These are phyloP conservation scores for Ovibos moschatus DNA, from an alignment of 2,113 vertebrate species.

Conservation along the genomic window DNA sequence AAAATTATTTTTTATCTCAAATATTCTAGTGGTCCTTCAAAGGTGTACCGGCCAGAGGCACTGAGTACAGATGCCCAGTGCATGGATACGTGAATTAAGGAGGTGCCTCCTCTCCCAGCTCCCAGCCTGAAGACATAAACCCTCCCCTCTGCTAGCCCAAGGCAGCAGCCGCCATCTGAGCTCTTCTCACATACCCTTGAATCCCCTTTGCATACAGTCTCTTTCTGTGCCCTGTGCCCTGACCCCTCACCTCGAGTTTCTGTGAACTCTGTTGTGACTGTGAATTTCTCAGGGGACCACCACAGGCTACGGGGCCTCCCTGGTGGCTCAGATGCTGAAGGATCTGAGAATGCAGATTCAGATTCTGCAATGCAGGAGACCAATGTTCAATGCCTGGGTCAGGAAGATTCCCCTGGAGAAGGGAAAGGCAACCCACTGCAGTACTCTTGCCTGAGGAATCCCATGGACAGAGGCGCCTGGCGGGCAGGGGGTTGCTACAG, in stretches of 20 bases:
- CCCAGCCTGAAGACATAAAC: not conserved
- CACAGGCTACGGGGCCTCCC: rapidly evolving
- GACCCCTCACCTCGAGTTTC: not conserved
- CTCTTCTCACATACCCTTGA: not conserved
- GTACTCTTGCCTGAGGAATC: not conserved
- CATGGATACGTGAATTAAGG: not conserved
- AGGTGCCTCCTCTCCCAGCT: too few relatives aligned
- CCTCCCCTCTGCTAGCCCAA: not conserved
- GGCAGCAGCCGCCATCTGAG: too few relatives aligned
- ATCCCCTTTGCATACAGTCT: too few relatives aligned
- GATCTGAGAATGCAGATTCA: not conserved
- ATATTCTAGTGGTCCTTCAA: not conserved
- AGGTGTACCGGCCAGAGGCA: rapidly evolving
- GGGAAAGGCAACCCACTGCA: not conserved
- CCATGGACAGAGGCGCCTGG: not conserved
- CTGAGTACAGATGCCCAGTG: not conserved
- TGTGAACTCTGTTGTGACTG: not conserved
- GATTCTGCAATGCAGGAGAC: not conserved
- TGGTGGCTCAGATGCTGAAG: not conserved
- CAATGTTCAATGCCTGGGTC: not conserved
- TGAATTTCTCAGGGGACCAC: not conserved
- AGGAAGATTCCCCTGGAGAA: not conserved
- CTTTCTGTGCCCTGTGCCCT: not conserved
- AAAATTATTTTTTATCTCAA: not conserved
- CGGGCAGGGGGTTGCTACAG: rapidly evolving